Conservation (phyloP, 1,140 invertebrate species). For the Atta colombica region DNA sequence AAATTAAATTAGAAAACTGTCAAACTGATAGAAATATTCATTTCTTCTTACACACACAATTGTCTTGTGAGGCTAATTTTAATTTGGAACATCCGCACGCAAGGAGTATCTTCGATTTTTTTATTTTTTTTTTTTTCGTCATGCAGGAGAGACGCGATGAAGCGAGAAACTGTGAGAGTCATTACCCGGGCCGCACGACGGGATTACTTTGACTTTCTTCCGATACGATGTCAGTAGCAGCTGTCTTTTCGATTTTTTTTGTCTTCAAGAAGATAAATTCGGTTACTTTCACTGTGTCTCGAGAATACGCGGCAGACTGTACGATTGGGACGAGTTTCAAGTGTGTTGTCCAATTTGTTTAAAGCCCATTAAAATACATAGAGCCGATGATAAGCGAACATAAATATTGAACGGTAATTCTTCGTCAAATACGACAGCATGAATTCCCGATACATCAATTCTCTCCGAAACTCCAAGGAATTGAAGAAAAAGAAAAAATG, state of each 20-base stretch:
- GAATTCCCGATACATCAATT: neutral
- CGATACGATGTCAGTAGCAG: slow-evolving; percentile 65
- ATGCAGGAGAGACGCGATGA: neutral
- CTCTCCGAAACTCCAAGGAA: neutral
- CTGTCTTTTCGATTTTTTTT: slow-evolving; percentile 63
- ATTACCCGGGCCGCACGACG: slow-evolving; percentile 3
- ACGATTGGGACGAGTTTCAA: slow-evolving; percentile 13
- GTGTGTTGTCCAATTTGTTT: neutral
- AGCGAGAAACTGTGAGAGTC: slow-evolving; percentile 19
- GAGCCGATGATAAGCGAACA: neutral
- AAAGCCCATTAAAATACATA: neutral
- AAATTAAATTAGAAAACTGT: no score
- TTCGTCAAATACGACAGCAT: neutral
- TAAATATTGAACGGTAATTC: neutral
- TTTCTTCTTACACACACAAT: neutral
- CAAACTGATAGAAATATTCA: neutral
- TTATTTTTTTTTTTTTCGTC: neutral
- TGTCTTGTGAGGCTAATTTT: neutral
- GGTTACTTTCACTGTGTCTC: slow-evolving; percentile 69
- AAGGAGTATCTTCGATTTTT: neutral
- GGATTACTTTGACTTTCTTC: slow-evolving; percentile 71
- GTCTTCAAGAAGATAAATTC: slow-evolving; percentile 62
- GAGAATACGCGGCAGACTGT: slow-evolving; percentile 22
- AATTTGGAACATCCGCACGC: neutral
- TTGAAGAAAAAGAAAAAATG: neutral